Base-by-base conservation (phyloP, 1,140 invertebrate species). In the Drosophila pseudoananassae region DNA sequence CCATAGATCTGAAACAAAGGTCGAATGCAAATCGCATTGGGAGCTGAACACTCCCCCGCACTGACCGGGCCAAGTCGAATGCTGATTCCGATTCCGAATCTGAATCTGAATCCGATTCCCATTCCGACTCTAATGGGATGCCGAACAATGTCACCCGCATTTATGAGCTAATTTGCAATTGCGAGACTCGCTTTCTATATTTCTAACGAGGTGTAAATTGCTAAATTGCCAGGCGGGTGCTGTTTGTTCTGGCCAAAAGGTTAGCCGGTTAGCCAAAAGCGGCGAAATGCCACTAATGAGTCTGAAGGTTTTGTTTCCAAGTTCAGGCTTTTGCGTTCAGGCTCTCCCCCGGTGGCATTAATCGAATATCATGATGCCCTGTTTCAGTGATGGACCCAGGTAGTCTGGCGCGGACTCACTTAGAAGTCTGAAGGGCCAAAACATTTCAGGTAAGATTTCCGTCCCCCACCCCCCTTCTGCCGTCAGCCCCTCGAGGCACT, bases 141-240 rank as follows among this genome's bases (percentile, higher is more conserved):
- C 63, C 38, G 64, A 69, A 68, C 65, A 69, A 69, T 69, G 65
- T 69, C 65, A 69, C 43, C 15, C 3, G 50, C 63, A 31, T 54
- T 68, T 46, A 59, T 47, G 43, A 40, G 45, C 51, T 64, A 55
- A 68, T 69, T 70, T 68, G 51, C 38, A 65, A 51, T 47, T 66
- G 31, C 33, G 10, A 15, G 23, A 47, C 66, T 36, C 58, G 54
- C 54, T 59, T 59, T 63, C 33, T 10, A 36, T 12, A 36, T n/a
- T 12, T 70, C 80, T 83, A 83, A 83, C 80, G 76, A 83, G 80
- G 80, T 83, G 80, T 47, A 83, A 83, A 79, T 78, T 81, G 71
- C 47, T 54, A 83, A 83, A 79, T 78, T 81, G 71, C 51, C 64
- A 84, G 71, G 80, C 80, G 80, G 80, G 70, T 79, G 65, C 54